Conservation (phyloP, 30 jellyfish, hydroid and myxozoan genomes). For the Aurelia coerulea region DNA sequence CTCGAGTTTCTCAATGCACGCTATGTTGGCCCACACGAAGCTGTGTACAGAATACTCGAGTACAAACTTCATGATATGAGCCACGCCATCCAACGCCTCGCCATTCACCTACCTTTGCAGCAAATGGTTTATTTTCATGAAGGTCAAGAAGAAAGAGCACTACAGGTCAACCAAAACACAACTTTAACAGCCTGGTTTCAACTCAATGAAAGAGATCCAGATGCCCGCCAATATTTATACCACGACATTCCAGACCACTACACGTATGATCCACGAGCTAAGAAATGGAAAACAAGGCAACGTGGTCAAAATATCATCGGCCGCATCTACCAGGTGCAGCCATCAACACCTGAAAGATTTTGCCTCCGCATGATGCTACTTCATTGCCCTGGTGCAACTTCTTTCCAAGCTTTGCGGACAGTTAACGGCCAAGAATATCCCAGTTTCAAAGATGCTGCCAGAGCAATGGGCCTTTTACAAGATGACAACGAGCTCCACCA, state of each 20-base stretch:
- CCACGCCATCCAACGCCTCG: slow-evolving; percentile 56
- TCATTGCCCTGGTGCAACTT: slow-evolving; percentile 33
- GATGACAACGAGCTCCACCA: slow-evolving; percentile 7
- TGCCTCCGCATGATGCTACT: slow-evolving; percentile 26
- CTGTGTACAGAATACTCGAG: not conserved
- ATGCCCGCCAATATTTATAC: not conserved
- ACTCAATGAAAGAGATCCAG: slow-evolving; percentile 12
- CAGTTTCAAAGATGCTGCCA: slow-evolving; percentile 70
- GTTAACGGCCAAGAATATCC: slow-evolving; percentile 28
- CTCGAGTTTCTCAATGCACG: slow-evolving; percentile 36
- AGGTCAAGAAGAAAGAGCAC: too few species aligned
- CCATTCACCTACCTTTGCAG: slow-evolving; percentile 28
- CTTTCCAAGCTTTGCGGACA: slow-evolving; percentile 25
- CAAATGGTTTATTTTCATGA: too few species aligned
- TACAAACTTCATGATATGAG: slow-evolving; percentile 6
- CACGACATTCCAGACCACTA: slow-evolving; percentile 64
- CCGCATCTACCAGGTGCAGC: slow-evolving; percentile 25
- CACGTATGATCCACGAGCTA: slow-evolving; percentile 1
- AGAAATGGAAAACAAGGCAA: slow-evolving; percentile 1
- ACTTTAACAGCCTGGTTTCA: slow-evolving; percentile 63
- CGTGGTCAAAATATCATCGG: too few species aligned
- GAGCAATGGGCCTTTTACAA: slow-evolving; percentile 31
- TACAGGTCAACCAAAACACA: not conserved
- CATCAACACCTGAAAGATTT: slow-evolving; percentile 30
- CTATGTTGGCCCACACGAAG: slow-evolving; percentile 46